These are phyloP conservation scores for Henicopernis longicauda DNA, from an alignment of 2,113 vertebrate species.

Conservation along the genomic window DNA sequence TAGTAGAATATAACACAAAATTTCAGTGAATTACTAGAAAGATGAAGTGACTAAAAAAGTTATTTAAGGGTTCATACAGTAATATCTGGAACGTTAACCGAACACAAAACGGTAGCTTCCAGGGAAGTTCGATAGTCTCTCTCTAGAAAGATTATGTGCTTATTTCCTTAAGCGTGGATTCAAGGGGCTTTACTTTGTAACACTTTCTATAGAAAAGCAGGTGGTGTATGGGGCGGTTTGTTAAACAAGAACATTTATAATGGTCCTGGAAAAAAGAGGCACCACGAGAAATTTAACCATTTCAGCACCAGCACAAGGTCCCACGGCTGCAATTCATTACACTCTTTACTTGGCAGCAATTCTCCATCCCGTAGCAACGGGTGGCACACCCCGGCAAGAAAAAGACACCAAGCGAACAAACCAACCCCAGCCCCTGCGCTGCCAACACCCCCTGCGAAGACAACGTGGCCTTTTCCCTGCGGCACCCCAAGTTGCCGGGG, in stretches of 20 bases:
- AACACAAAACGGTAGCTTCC: background rate
- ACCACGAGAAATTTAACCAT: background rate
- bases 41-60: background rate
- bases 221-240: background rate
- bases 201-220: constrained; percentile 3
- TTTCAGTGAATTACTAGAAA: background rate
- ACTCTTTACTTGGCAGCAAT: background rate
- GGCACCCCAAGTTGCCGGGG: background rate
- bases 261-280: background rate
- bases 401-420: too few species aligned
- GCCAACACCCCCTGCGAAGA: background rate
- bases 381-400: background rate
- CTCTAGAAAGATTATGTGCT: constrained; percentile 19
- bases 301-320: background rate
- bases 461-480: background rate
- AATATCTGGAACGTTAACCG: background rate
- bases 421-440: background rate
- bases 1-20: background rate
- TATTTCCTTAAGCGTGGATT: constrained; percentile 30
- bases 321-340: background rate
- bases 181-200: constrained; percentile 1
- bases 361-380: background rate
- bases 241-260: constrained; percentile 13
- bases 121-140: constrained; percentile 20
- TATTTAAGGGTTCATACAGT: background rate